These are phyloP conservation scores for Phrynocephalus guinanensis DNA, from an alignment of 2,797 vertebrate species.

Conservation along the genomic window DNA sequence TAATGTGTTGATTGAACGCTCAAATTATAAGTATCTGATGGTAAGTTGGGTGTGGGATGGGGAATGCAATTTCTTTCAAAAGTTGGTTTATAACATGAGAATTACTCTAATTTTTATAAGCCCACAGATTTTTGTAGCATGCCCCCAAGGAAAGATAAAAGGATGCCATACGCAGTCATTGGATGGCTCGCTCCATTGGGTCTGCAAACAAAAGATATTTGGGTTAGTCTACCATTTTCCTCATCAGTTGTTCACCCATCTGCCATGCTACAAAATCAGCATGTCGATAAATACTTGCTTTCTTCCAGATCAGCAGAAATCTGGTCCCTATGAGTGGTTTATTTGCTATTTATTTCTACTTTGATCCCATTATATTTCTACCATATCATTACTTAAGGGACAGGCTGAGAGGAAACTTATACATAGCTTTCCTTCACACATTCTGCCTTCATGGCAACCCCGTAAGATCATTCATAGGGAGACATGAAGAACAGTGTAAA, in stretches of 20 bases:
- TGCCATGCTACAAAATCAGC: constrained; percentile 32
- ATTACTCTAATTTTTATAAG: constrained; percentile 18
- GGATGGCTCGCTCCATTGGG: constrained; percentile 76
- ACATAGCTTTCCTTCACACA: not conserved
- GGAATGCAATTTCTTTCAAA: constrained; percentile 12
- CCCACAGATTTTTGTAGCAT: constrained; percentile 34
- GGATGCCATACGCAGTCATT: constrained; percentile 91
- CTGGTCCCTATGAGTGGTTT: not conserved
- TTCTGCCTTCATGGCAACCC: not conserved
- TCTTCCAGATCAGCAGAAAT: not conserved
- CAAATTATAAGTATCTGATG: constrained; percentile 5
- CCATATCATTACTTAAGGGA: not conserved
- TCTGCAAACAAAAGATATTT: constrained; percentile 85
- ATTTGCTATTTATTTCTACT: not conserved
- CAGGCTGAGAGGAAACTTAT: not conserved
- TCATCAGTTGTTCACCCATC: constrained; percentile 47
- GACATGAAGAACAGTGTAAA: not conserved
- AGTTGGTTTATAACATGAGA: constrained; percentile 32
- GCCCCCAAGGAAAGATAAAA: constrained; percentile 35
- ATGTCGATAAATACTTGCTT: not conserved
- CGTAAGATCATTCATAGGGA: not conserved
- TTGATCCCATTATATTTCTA: not conserved
- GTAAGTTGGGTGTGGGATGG: not conserved
- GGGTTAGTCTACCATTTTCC: constrained; percentile 70
- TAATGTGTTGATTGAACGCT: not conserved